Evolutionary conservation across 2,888 invertebrate species (phyloP).

Genomic region (Tryphoninae sp.): DNA sequence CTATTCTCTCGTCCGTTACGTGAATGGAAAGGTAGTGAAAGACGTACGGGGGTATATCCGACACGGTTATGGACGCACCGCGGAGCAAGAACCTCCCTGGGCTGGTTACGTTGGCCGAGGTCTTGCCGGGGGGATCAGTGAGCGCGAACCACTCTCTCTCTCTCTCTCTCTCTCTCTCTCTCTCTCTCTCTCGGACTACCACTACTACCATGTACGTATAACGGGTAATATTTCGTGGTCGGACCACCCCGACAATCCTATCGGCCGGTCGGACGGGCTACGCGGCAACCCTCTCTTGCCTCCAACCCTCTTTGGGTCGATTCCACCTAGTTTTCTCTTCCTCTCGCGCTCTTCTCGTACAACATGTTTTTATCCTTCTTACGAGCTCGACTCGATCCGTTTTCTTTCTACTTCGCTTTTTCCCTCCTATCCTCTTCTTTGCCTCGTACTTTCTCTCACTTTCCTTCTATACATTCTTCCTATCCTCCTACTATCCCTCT

Average conservation of each 20-base stretch:
- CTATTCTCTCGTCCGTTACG: background rate
- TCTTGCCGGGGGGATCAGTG: slow-evolving; percentile 43
- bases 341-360: slow-evolving; percentile 51
- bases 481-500: slow-evolving; percentile 53
- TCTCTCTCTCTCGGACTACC: no score
- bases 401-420: slow-evolving; percentile 23
- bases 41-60: slow-evolving; percentile 70
- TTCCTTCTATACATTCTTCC: slow-evolving; percentile 50
- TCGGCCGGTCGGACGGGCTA: slow-evolving; percentile 60
- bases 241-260: slow-evolving; percentile 73
- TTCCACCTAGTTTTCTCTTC: slow-evolving; percentile 36
- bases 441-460: slow-evolving; percentile 13
- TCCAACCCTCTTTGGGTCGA: slow-evolving; percentile 20
- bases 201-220: slow-evolving; percentile 66
- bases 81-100: slow-evolving; percentile 45
- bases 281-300: slow-evolving; percentile 56
- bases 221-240: slow-evolving; percentile 77
- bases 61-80: slow-evolving; percentile 73
- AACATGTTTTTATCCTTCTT: slow-evolving; percentile 6
- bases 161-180: no score
- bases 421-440: slow-evolving; percentile 60
- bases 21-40: slow-evolving; percentile 55
- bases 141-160: slow-evolving; percentile 25
- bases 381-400: slow-evolving; percentile 14
- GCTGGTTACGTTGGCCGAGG: slow-evolving; percentile 18